Percentiles rank a stretch among this genome's conserved stretches.
Conservation (phyloP, 2,797 vertebrate species). For the Triplophysa bombifrons region DNA sequence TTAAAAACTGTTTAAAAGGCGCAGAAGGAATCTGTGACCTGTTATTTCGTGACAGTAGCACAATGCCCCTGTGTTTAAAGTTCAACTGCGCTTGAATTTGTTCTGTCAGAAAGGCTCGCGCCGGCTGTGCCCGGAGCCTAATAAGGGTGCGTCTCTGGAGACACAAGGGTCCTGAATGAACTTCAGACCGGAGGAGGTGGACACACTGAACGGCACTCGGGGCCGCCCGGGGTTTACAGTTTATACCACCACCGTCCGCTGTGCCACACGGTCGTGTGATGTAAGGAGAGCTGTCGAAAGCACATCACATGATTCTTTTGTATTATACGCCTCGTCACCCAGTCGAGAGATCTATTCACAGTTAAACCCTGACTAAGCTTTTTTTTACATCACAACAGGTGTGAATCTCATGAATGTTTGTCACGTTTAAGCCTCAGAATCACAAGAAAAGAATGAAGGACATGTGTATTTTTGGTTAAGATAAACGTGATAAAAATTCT, state of each 20-base stretch:
- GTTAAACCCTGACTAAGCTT: not conserved
- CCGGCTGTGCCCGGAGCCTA: not conserved
- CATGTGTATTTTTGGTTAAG: no score
- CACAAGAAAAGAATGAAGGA: no score
- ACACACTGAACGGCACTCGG: not conserved
- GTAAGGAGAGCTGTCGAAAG: conserved; percentile 58
- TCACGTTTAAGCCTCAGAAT: no score
- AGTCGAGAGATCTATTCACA: not conserved
- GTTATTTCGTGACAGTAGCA: not conserved
- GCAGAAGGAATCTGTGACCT: not conserved
- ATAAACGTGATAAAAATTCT: no score
- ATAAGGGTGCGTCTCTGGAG: not conserved
- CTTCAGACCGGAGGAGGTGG: not conserved
- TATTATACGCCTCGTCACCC: not conserved
- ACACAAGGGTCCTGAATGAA: not conserved
- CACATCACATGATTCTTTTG: conserved; percentile 37
- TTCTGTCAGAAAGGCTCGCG: not conserved
- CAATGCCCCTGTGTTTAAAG: not conserved
- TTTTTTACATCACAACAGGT: not conserved
- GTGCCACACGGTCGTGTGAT: conserved; percentile 45
- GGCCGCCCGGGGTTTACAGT: not conserved
- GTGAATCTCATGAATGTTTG: not conserved
- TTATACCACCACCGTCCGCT: not conserved
- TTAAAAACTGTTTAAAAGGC: not conserved
- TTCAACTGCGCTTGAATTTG: not conserved